Percentiles rank a stretch among this genome's conserved stretches.
Conservation (phyloP, 2,888 invertebrate genomes). For the Caenorhabditis sinica region DNA sequence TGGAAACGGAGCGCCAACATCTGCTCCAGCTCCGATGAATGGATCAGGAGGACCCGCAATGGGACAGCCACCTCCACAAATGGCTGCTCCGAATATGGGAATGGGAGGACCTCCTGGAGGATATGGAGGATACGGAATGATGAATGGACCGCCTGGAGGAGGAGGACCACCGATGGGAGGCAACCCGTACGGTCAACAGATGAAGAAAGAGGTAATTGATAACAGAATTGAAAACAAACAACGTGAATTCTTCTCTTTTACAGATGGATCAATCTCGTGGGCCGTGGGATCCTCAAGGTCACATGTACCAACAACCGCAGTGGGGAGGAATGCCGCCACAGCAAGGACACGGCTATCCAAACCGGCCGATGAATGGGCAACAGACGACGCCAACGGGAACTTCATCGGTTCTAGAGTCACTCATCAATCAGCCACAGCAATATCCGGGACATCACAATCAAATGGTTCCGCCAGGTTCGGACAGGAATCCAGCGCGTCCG, state of each 20-base stretch:
- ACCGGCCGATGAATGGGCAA: conserved; percentile 61
- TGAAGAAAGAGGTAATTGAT: conserved; percentile 49
- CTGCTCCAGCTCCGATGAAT: conserved; percentile 28
- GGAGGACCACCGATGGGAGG: conserved; percentile 45
- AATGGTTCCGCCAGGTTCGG: conserved; percentile 52
- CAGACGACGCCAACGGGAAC: conserved; percentile 41
- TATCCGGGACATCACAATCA: conserved; percentile 58
- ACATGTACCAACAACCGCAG: conserved; percentile 58
- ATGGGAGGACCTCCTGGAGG: conserved; percentile 31
- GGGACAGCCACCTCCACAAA: conserved; percentile 79
- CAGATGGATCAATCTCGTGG: conserved; percentile 53
- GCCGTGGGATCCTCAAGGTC: conserved; percentile 62
- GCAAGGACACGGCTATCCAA: conserved; percentile 56
- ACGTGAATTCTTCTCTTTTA: neutral
- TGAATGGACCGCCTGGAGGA: conserved; percentile 49
- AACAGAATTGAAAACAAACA: neutral
- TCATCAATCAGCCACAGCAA: conserved; percentile 73
- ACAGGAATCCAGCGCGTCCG: conserved; percentile 16
- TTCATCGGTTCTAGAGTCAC: conserved; percentile 72
- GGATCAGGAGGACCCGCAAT: conserved; percentile 70
- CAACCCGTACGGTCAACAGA: conserved; percentile 40
- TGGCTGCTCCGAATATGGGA: conserved; percentile 61
- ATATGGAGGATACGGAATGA: conserved; percentile 53
- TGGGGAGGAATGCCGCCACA: conserved; percentile 57
- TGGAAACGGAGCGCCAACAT: conserved; percentile 2